phyloP scores from a whole-genome alignment of 2,113 vertebrate genomes.

The Machaerirhynchus nigripectus region DNA sequence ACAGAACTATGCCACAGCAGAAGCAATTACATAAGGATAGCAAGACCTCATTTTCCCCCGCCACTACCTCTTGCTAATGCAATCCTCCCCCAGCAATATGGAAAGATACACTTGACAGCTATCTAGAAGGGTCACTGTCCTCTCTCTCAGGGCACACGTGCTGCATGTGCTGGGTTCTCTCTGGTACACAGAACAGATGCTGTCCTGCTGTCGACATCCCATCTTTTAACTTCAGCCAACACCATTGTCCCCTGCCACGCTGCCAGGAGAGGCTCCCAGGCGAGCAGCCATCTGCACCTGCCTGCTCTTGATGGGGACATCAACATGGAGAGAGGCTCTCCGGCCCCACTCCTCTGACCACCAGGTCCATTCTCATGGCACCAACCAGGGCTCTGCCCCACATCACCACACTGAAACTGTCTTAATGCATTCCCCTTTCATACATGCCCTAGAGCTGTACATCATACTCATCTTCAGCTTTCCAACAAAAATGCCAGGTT shows the following conservation, averaged over 20 bases:
- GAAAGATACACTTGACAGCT: neutral
- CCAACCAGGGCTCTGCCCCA: neutral
- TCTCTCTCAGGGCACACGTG: neutral
- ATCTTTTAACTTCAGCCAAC: neutral
- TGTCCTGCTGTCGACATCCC: neutral
- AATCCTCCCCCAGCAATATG: neutral
- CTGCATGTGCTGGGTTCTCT: neutral
- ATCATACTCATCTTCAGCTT: neutral
- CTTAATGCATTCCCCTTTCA: neutral
- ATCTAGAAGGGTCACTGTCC: neutral
- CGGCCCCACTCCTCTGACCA: neutral
- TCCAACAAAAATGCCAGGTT: neutral
- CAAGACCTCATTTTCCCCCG: neutral
- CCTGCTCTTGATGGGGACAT: neutral
- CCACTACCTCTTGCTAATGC: neutral
- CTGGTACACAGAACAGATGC: neutral
- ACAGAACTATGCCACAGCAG: conserved; percentile 1
- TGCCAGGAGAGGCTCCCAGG: neutral
- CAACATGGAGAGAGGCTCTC: neutral
- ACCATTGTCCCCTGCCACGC: neutral
- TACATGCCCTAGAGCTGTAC: fast-evolving
- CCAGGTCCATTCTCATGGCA: neutral
- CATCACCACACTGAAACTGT: fast-evolving
- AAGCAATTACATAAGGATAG: conserved; percentile 3
- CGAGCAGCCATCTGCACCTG: neutral